Base-by-base conservation (phyloP, 2,113 vertebrate species). In the Podiceps cristatus region DNA sequence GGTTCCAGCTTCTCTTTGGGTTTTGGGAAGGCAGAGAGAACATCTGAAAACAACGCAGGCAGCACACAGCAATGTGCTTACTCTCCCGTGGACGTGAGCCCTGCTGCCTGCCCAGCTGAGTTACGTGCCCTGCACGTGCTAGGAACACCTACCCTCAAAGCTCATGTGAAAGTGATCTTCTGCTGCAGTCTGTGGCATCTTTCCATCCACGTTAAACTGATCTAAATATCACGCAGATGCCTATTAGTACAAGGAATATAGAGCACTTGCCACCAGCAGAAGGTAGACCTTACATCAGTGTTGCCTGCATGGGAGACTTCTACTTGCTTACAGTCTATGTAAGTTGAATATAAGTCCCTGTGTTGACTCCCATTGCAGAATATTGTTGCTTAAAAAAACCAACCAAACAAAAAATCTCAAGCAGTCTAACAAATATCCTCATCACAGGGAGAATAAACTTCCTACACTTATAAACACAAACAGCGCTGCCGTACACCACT, bases 121-220 rank as follows among this genome's bases (percentile, higher is more conserved):
- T 31, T 55, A 9, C 0, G 0, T 33, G 58, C 33, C 29, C 47
- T 35, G 23, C 4, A 7, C 1, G 8, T 2, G 3, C 31, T 1
- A 7, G 37, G 15, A 28, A 31, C 44, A 13, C 16, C 22, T 29
- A 0, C 37, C 25, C 35, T 75, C 55, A 47, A 44, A 3, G 5
- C 45, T 80, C 24, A n/a, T 0, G 0, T 20, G 23, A 27, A 56
- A 49, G 15, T 5, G 22, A 27, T 62, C 62, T 44, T 28, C 73
- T 93, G 47, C 60, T 85, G 47, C 56, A 47, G 47, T 25, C 40
- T 23, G 9, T 50, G 66, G 18, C 47, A 33, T 17, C 9, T 75
- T 44, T 40, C 27, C 23, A 0, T n/a, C 28, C 62, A 9, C 0
- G 1, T 31, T 37, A 55, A 88, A 88, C n/a, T 24, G 28, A 37